Evolutionary conservation across 1,140 invertebrate genomes (phyloP).

Genomic region (Semibalanus balanoides): DNA sequence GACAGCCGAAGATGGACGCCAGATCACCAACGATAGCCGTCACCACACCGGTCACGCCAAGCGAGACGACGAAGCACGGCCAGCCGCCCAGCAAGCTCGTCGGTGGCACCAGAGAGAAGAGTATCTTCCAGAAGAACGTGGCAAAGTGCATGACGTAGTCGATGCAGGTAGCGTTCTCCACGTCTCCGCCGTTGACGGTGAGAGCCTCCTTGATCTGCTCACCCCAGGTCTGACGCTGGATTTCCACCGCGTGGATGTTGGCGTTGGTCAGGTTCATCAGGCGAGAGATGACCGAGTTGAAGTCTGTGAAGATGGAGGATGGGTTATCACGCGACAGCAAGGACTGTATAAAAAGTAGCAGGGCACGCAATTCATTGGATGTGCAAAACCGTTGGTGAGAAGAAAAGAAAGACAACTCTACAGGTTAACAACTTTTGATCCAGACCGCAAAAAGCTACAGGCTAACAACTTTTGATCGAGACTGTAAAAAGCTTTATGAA

Average conservation of each 20-base stretch:
- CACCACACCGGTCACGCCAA: slow-evolving; percentile 41
- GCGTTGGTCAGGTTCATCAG: slow-evolving; percentile 41
- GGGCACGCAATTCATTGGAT: no score
- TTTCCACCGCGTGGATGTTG: slow-evolving; percentile 40
- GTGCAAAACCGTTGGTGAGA: no score
- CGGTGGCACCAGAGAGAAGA: slow-evolving; percentile 45
- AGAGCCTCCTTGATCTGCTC: slow-evolving; percentile 44
- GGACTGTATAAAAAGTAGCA: no score
- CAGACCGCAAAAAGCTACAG: no score
- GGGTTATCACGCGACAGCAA: no score
- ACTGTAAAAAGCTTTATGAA: no score
- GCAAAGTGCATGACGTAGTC: slow-evolving; percentile 79
- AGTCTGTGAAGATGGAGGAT: slow-evolving; percentile 32
- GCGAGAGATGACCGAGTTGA: slow-evolving; percentile 41
- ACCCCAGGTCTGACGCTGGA: slow-evolving; percentile 41
- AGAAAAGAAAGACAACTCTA: no score
- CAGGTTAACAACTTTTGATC: no score
- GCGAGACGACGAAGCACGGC: slow-evolving; percentile 42
- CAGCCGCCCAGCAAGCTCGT: slow-evolving; percentile 42
- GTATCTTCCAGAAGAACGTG: slow-evolving; percentile 75
- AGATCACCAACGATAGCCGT: slow-evolving; percentile 49
- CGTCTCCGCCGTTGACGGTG: slow-evolving; percentile 48
- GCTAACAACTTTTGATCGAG: no score
- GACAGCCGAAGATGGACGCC: slow-evolving; percentile 46
- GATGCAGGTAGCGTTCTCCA: slow-evolving; percentile 37